These are phyloP conservation scores for Nematolebias whitei DNA, from an alignment of 2,113 vertebrate species.

Conservation along the genomic window DNA sequence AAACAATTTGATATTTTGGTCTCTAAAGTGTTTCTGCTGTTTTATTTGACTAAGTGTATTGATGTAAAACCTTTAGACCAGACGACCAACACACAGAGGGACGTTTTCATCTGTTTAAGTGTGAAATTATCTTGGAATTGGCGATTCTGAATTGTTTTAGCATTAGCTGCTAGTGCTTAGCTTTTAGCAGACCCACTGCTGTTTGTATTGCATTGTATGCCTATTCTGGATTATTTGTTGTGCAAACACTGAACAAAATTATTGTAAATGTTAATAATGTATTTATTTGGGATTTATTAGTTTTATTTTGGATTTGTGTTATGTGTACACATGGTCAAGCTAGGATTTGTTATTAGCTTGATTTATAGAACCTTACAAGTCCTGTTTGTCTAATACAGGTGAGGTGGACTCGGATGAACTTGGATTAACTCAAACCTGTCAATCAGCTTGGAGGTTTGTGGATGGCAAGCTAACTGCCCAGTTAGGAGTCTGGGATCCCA, in stretches of 20 bases:
- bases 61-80: neutral
- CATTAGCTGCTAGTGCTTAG: neutral
- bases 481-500: neutral
- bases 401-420: neutral
- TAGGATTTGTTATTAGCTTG: neutral
- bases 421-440: neutral
- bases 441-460: neutral
- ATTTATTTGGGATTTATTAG: neutral
- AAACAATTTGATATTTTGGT: too few relatives aligned
- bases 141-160: neutral
- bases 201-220: neutral
- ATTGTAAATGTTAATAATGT: neutral
- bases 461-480: neutral
- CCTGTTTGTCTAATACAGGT: neutral
- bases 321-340: neutral
- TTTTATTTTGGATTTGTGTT: neutral
- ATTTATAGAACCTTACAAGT: neutral
- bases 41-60: neutral
- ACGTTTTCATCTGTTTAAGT: neutral
- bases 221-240: neutral
- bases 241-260: neutral
- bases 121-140: neutral
- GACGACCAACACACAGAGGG: neutral
- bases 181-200: neutral
- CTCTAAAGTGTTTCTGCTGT: neutral